Conservation (phyloP, 2,113 vertebrate genomes). For the Melanotaenia duboulayi region DNA sequence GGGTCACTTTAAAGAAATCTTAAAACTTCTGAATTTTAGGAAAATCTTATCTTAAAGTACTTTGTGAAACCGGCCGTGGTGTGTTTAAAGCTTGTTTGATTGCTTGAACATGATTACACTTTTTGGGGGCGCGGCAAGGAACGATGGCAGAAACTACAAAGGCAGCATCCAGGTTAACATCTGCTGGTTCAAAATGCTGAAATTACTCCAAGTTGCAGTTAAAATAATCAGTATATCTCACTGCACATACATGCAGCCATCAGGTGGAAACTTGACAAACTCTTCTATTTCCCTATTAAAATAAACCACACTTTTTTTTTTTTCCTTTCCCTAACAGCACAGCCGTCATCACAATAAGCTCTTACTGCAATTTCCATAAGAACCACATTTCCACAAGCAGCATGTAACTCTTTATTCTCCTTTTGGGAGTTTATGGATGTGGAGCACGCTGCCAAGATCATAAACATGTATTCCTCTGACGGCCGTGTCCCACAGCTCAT, state of each 20-base stretch:
- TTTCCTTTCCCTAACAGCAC: neutral
- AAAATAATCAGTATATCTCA: neutral
- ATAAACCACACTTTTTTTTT: neutral
- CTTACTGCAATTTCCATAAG: constrained; percentile 42
- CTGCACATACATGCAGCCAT: neutral
- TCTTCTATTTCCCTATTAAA: neutral
- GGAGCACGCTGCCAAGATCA: constrained; percentile 31
- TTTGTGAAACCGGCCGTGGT: no score
- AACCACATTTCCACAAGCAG: constrained; percentile 35
- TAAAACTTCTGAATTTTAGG: no score
- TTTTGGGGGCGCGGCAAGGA: neutral
- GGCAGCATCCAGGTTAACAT: neutral
- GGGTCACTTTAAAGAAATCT: no score
- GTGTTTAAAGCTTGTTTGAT: neutral
- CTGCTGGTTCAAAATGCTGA: neutral
- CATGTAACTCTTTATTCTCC: constrained; percentile 11
- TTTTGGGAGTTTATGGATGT: constrained; percentile 33
- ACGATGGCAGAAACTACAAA: neutral
- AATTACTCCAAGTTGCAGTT: neutral
- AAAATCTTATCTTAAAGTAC: no score
- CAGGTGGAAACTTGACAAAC: neutral
- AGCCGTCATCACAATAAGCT: constrained; percentile 25
- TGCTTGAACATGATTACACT: neutral
- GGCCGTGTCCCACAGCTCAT: constrained; percentile 19
- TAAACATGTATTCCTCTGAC: constrained; percentile 39